phyloP scores from a whole-genome alignment of 2,888 invertebrate genomes.

The Drosophila quasianomalipes region DNA sequence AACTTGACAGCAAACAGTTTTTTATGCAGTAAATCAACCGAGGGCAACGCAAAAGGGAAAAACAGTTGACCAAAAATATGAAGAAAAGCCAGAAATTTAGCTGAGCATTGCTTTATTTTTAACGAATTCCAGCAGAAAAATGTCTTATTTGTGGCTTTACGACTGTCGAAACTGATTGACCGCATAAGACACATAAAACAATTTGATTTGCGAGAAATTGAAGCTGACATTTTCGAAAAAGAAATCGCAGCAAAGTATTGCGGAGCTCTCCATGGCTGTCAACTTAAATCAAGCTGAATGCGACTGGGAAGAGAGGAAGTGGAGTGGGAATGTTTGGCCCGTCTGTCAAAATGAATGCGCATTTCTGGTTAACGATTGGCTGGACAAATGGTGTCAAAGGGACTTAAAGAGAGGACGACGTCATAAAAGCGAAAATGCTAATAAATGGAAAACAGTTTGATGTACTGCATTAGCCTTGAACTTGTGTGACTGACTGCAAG shows the following conservation, averaged over 20 bases:
- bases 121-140: constrained; percentile 22
- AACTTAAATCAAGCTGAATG: constrained; percentile 19
- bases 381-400: constrained; percentile 54
- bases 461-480: constrained; percentile 62
- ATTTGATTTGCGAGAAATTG: constrained; percentile 51
- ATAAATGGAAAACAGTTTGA: constrained; percentile 40
- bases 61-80: not conserved
- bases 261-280: constrained; percentile 8
- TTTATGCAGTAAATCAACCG: not conserved
- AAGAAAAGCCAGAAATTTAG: not conserved
- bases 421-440: constrained; percentile 28
- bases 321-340: not conserved
- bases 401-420: constrained; percentile 13
- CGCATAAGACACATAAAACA: constrained; percentile 28
- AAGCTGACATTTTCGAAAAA: constrained; percentile 34
- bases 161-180: constrained; percentile 44
- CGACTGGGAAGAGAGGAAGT: not conserved
- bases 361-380: constrained; percentile 32
- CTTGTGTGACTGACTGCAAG: constrained; percentile 38
- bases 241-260: constrained; percentile 7
- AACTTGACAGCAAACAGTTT: not conserved
- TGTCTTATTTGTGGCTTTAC: constrained; percentile 37
- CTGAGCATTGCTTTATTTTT: not conserved
- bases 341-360: constrained; percentile 39
- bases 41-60: not conserved